phyloP scores from a whole-genome alignment of 2,797 vertebrate species.

The Leucoraja ocellata region DNA sequence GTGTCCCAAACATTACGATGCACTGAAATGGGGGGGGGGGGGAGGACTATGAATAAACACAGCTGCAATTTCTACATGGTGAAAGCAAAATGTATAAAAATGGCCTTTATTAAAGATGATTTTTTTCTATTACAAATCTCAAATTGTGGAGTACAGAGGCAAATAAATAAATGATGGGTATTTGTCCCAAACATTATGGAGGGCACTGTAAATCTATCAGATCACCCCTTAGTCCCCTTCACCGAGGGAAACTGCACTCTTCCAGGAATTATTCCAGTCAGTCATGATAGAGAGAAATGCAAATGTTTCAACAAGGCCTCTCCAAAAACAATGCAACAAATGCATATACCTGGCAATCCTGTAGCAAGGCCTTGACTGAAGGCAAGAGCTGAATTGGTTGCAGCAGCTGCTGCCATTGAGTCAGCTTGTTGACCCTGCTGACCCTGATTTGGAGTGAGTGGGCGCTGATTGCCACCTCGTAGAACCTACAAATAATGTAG shows the following conservation, averaged over 20 bases:
- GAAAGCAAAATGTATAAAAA: too few species aligned
- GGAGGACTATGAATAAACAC: too few species aligned
- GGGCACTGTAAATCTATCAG: too few species aligned
- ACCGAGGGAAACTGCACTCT: not conserved
- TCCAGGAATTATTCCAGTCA: not conserved
- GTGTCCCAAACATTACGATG: too few species aligned
- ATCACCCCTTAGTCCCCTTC: too few species aligned
- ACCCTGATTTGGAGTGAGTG: slow-evolving; percentile 86
- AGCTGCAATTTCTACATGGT: too few species aligned
- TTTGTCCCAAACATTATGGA: too few species aligned
- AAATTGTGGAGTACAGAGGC: too few species aligned
- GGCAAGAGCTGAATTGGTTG: slow-evolving; percentile 82
- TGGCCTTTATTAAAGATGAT: too few species aligned
- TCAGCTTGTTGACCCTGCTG: slow-evolving; percentile 90
- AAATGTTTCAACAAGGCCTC: not conserved
- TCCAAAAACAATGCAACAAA: not conserved
- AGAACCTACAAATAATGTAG: slow-evolving; percentile 70
- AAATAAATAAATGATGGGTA: too few species aligned
- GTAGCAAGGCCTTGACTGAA: slow-evolving; percentile 78
- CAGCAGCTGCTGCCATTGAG: slow-evolving; percentile 78
- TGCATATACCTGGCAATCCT: slow-evolving; percentile 76
- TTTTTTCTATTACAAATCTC: too few species aligned
- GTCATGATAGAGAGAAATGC: not conserved
- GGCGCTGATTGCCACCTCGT: slow-evolving; percentile 85
- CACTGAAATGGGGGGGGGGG: too few species aligned